These are phyloP conservation scores for Pholis gunnellus DNA, from an alignment of 2,113 vertebrate species.

Conservation along the genomic window DNA sequence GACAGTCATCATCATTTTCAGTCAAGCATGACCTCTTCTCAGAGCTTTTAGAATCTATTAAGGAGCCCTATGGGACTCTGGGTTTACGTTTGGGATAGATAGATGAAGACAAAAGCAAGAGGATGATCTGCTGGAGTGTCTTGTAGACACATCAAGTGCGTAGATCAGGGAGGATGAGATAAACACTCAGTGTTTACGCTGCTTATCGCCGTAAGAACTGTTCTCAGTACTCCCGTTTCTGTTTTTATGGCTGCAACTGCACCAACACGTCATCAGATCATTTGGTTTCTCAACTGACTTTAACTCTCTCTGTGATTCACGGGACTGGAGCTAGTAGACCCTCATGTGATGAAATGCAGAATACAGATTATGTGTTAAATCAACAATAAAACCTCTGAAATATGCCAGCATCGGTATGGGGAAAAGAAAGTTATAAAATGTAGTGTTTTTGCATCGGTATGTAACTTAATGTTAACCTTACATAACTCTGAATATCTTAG, in stretches of 20 bases:
- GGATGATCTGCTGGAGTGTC: constrained; percentile 14
- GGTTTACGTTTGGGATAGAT: neutral
- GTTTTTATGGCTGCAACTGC: constrained; percentile 1
- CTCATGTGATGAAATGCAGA: neutral
- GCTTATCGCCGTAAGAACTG: constrained; percentile 8
- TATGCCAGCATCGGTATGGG: neutral
- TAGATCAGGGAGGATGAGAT: constrained; percentile 31
- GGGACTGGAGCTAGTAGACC: neutral
- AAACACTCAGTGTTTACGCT: constrained; percentile 29
- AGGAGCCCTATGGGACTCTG: neutral
- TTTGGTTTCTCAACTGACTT: constrained; percentile 11
- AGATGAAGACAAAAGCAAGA: neutral
- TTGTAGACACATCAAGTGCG: constrained; percentile 15
- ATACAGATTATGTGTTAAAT: neutral
- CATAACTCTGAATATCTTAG: neutral
- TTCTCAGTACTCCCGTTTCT: constrained; percentile 5
- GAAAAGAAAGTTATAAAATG: neutral
- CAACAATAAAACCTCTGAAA: neutral
- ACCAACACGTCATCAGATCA: constrained; percentile 9
- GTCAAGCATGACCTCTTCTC: neutral
- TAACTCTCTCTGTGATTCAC: constrained; percentile 39
- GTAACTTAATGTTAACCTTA: neutral
- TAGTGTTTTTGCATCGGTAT: neutral
- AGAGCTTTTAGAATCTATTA: neutral
- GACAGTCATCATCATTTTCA: neutral